Percentiles rank a stretch among this genome's conserved stretches.
Conservation (phyloP, 1,140 invertebrate genomes). For the Rhagoletis zephyria region DNA sequence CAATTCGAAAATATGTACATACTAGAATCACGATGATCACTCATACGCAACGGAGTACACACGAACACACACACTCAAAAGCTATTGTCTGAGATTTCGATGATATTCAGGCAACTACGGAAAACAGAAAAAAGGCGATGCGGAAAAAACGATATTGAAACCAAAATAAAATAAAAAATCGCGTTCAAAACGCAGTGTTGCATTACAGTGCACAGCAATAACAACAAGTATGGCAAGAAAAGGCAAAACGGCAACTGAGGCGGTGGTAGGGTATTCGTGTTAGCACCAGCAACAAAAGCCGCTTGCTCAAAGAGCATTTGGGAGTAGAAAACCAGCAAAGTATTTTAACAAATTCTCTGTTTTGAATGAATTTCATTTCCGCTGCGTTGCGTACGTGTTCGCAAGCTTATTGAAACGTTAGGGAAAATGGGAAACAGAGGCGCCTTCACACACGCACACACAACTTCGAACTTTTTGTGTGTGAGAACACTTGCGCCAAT, state of each 20-base stretch:
- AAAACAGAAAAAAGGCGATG: background rate
- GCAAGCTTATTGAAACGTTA: background rate
- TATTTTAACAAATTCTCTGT: background rate
- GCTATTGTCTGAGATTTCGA: background rate
- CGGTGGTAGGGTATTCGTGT: too few relatives aligned
- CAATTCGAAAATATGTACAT: background rate
- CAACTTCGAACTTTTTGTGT: background rate
- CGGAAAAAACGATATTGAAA: background rate
- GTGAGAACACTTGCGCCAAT: background rate
- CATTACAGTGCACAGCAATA: background rate
- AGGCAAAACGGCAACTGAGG: too few relatives aligned
- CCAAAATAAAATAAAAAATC: background rate
- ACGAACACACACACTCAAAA: background rate
- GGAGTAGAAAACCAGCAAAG: background rate
- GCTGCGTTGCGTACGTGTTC: background rate
- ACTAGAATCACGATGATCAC: conserved; percentile 50
- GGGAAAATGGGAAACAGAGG: background rate
- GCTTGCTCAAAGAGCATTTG: background rate
- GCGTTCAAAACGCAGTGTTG: conserved; percentile 1
- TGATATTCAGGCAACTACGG: background rate
- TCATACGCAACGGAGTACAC: conserved; percentile 50
- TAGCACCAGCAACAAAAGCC: too few relatives aligned
- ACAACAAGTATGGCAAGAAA: background rate
- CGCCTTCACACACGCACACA: conserved; percentile 2
- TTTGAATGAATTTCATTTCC: conserved; percentile 50